Evolutionary conservation across 2,888 invertebrate species (phyloP).

Genomic region (Julus scanicus): DNA sequence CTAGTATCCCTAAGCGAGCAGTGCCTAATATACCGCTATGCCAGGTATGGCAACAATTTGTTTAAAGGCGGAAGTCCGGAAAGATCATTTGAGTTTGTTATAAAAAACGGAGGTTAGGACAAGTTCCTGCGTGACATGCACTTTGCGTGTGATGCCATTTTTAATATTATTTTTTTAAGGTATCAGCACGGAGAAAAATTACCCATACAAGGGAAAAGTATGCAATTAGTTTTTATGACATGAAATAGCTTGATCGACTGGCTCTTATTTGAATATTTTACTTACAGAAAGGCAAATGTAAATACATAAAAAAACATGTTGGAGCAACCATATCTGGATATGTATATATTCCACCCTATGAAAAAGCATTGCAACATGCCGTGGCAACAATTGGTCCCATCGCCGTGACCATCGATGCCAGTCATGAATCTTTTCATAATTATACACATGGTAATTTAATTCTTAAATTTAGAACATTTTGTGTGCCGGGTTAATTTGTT

Average conservation of each 20-base stretch:
- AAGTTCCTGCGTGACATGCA: too few species aligned
- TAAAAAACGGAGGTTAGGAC: conserved; percentile 32
- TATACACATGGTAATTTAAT: too few species aligned
- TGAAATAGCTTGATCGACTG: too few species aligned
- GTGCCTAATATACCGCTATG: neutral
- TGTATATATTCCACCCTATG: conserved; percentile 78
- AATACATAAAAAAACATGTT: conserved; percentile 70
- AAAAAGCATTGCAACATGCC: conserved; percentile 77
- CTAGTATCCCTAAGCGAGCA: conserved; percentile 46
- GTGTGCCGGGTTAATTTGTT: too few species aligned
- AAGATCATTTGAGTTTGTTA: conserved; percentile 13
- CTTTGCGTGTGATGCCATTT: too few species aligned
- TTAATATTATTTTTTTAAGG: too few species aligned
- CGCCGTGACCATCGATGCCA: conserved; percentile 90
- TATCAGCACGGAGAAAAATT: neutral
- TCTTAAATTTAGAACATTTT: neutral
- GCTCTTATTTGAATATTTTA: too few species aligned
- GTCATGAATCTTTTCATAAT: conserved; percentile 85
- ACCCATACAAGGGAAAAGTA: conserved; percentile 41
- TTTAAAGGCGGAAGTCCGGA: neutral
- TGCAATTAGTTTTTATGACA: neutral
- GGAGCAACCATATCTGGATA: conserved; percentile 87
- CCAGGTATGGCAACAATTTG: conserved; percentile 26
- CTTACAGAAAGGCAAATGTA: conserved; percentile 65
- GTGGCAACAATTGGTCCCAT: conserved; percentile 87